Evolutionary conservation across 2,113 vertebrate genomes (phyloP).

Genomic region (Grus americana): DNA sequence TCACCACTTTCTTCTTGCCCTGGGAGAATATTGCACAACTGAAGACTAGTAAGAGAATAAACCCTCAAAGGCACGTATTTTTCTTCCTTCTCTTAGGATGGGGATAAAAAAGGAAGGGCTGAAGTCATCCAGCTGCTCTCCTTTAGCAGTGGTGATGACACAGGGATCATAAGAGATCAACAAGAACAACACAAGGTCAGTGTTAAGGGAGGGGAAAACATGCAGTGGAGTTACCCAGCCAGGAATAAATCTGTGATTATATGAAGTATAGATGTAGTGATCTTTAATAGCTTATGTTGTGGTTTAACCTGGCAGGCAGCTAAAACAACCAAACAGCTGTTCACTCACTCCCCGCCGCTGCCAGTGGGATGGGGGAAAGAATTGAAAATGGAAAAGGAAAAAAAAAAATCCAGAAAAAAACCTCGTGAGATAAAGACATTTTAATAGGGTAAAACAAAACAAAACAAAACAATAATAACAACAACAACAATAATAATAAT

Average conservation of each 20-base stretch:
- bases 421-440: too few relatives aligned
- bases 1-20: not conserved
- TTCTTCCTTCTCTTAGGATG: not conserved
- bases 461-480: too few relatives aligned
- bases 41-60: not conserved
- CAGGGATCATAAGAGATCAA: not conserved
- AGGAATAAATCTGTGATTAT: not conserved
- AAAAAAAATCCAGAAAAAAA: too few relatives aligned
- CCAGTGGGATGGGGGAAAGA: too few relatives aligned
- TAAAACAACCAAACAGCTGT: too few relatives aligned
- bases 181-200: not conserved
- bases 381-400: too few relatives aligned
- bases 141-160: not conserved
- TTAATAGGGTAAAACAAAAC: too few relatives aligned
- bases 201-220: not conserved
- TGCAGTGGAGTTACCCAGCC: not conserved
- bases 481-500: too few relatives aligned
- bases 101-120: not conserved
- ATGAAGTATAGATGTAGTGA: not conserved
- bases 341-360: too few relatives aligned
- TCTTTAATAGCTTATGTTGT: not conserved
- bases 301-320: too few relatives aligned
- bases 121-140: not conserved
- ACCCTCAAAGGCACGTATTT: not conserved
- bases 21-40: not conserved